A percentile compares a stretch with the other conserved stretches of the same genome.
Conservation (phyloP, 2,113 vertebrate species). For the Holacanthus passer region DNA sequence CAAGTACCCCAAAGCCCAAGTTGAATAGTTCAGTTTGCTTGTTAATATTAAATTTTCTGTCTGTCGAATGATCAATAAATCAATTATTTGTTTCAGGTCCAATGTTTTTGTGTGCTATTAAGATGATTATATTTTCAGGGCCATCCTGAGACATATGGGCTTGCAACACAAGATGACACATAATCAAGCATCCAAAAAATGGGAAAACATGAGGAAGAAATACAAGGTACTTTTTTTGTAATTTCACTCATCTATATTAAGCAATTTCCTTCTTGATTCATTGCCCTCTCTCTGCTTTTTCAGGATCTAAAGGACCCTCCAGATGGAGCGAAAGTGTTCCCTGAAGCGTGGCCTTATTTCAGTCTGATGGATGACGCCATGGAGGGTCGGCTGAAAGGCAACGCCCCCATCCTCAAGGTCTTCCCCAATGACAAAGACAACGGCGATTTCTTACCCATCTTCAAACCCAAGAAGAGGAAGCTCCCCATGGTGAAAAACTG, state of each 20-base stretch:
- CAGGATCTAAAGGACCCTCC: constrained; percentile 80
- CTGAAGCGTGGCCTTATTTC: constrained; percentile 76
- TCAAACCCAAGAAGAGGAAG: constrained; percentile 58
- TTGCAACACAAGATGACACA: constrained; percentile 79
- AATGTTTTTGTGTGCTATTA: not conserved
- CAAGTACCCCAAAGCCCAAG: too few relatives aligned
- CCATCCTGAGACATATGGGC: constrained; percentile 80
- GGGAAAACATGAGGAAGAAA: constrained; percentile 83
- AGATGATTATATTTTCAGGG: constrained; percentile 36
- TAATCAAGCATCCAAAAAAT: constrained; percentile 81
- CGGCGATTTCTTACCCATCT: constrained; percentile 55
- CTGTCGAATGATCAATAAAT: not conserved
- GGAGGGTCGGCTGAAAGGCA: constrained; percentile 71
- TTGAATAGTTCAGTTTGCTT: too few relatives aligned
- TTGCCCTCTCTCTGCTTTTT: not conserved
- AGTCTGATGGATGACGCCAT: constrained; percentile 80
- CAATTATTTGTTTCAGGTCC: not conserved
- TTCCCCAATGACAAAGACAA: constrained; percentile 40
- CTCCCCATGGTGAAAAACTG: not conserved
- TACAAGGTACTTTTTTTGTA: constrained; percentile 74
- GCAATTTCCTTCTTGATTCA: not conserved
- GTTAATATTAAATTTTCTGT: too few relatives aligned
- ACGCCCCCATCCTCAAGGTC: constrained; percentile 65
- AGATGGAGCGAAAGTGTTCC: constrained; percentile 63
- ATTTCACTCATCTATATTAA: not conserved